Evolutionary conservation across 2,113 vertebrate genomes (phyloP).

Genomic region (Salvator merianae): DNA sequence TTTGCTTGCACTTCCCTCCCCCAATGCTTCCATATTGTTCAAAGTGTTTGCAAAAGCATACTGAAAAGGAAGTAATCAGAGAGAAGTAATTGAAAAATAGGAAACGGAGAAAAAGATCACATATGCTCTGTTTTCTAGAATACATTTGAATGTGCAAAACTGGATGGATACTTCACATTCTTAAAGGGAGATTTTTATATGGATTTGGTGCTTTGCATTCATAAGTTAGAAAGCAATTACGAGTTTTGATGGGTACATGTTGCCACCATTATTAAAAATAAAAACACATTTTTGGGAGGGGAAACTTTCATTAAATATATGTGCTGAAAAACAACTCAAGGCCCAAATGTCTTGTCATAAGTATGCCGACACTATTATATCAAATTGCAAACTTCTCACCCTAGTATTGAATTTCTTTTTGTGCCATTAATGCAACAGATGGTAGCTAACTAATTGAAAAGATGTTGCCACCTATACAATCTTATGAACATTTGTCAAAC

Average conservation of each 20-base stretch:
- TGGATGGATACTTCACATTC: not conserved
- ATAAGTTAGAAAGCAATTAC: not conserved
- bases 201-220: not conserved
- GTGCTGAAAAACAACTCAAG: not conserved
- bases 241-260: not conserved
- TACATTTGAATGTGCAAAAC: not conserved
- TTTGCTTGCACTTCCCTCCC: too few relatives aligned
- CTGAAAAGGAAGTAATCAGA: too few relatives aligned
- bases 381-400: not conserved
- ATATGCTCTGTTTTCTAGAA: not conserved
- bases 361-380: not conserved
- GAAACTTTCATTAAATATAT: too few relatives aligned
- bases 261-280: not conserved
- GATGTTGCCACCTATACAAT: not conserved
- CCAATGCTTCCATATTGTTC: too few relatives aligned
- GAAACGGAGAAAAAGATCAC: too few relatives aligned
- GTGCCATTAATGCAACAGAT: slow-evolving; percentile 2
- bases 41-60: too few relatives aligned
- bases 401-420: not conserved
- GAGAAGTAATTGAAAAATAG: too few relatives aligned
- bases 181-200: not conserved
- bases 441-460: not conserved
- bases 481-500: not conserved
- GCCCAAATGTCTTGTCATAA: not conserved
- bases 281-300: not conserved